Conservation (phyloP, 2,888 invertebrate genomes). For the Geophilus truncorum region DNA sequence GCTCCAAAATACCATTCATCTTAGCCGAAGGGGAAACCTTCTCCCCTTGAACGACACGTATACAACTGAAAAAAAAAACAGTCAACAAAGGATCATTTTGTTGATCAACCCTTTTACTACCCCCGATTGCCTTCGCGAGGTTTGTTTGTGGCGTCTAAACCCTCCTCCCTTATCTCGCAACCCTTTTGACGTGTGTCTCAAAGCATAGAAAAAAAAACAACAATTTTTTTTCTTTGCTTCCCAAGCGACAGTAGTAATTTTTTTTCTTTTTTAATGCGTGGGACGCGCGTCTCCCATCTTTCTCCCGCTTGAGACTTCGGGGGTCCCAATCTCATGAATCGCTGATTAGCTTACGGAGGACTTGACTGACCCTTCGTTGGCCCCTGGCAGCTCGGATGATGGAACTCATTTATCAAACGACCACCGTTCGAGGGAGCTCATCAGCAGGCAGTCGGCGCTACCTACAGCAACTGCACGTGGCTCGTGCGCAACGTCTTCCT, state of each 20-base stretch:
- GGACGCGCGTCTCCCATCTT: conserved; percentile 2
- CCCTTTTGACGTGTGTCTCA: conserved; percentile 19
- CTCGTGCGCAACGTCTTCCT: neutral
- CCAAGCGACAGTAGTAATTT: neutral
- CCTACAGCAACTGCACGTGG: conserved; percentile 11
- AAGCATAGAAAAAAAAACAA: neutral
- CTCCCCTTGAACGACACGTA: neutral
- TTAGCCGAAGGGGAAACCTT: neutral
- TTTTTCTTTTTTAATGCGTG: neutral
- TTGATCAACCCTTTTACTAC: conserved; percentile 6
- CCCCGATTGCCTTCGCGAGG: neutral
- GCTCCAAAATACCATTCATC: conserved; percentile 9
- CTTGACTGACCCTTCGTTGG: conserved; percentile 28
- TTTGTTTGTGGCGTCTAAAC: neutral
- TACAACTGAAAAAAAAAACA: neutral
- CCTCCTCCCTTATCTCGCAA: neutral
- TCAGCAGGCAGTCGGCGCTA: conserved; percentile 13
- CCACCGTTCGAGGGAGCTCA: conserved; percentile 28
- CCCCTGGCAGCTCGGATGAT: conserved; percentile 34
- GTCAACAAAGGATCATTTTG: conserved; percentile 16
- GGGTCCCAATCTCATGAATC: conserved; percentile 33
- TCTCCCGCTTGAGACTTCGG: conserved; percentile 2
- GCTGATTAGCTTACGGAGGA: conserved; percentile 32
- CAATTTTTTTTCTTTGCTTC: neutral
- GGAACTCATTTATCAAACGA: conserved; percentile 33